Evolutionary conservation across 2,888 invertebrate species (phyloP), one percentile per base, ranked within the genome.

Genomic region (Calephelis perditalis): DNA sequence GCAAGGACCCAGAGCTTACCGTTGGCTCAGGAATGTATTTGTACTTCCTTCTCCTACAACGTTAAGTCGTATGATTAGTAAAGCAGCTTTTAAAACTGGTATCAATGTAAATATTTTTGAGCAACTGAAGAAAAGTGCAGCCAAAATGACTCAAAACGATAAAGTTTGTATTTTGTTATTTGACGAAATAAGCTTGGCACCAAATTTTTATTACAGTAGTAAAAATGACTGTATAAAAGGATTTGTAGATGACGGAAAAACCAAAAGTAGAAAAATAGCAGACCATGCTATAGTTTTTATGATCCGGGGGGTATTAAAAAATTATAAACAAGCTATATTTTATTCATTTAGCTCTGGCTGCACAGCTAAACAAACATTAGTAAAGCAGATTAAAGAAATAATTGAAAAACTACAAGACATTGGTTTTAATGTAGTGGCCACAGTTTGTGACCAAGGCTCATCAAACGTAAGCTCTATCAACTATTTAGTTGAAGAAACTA

Each of bases 41-140:
- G 52, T 65, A 0, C 61, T 68, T 12, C 68, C 64, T 55, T 62
- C 64, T 7, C 59, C 63, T 4, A 7, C 56, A 43, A 68, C 66
- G 5, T 43, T 68, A 9, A 63, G 59, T 12, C 59, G 62, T 49
- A 57, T 65, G 62, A 43, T 67, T n/a, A 45, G 59, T 5, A 63
- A 36, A 12, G 60, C 63, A n/a, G n/a, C n/a, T 11, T 11, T 66
- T 7, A 64, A 60, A 37, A 62, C 68, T 54, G 65, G 64, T 3
- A 44, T 67, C 35, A 68, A 67, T 60, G 60, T 62, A 45, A 66
- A 66, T 35, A n/a, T 69, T 11, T 66, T 69, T 45, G 40, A 61
- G 6, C 57, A 62, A 10, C 55, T 67, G 26, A 62, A 62, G 43
- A 64, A 62, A 49, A 57, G 46, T 45, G 63, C 36, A n/a, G 44